Evolutionary conservation across 2,888 invertebrate genomes (phyloP).

Genomic region (Epinotia nisella): DNA sequence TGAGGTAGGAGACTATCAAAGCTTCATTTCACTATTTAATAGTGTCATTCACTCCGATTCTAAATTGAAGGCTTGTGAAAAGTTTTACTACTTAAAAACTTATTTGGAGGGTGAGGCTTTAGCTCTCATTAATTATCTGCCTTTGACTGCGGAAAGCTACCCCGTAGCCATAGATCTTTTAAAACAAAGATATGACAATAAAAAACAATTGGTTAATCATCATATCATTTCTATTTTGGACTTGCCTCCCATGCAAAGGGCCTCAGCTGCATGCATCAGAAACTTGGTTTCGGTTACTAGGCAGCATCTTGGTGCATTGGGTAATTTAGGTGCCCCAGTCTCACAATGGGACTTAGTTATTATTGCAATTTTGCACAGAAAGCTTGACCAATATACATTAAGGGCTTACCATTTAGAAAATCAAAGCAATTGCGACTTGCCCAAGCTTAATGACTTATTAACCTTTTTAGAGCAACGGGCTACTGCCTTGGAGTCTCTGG

Average conservation of each 20-base stretch:
- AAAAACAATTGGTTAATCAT: constrained; percentile 4
- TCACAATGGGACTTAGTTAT: constrained; percentile 15
- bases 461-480: constrained; percentile 27
- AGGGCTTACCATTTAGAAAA: constrained; percentile 28
- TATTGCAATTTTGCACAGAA: constrained; percentile 18
- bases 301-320: constrained; percentile 19
- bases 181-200: constrained; percentile 9
- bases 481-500: constrained; percentile 4
- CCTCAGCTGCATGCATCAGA: neutral
- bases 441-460: constrained; percentile 9
- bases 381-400: constrained; percentile 27
- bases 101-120: constrained; percentile 1
- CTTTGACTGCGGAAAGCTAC: constrained; percentile 11
- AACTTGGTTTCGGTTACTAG: neutral
- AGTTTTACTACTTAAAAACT: constrained; percentile 22
- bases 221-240: constrained; percentile 2
- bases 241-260: neutral
- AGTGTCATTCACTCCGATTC: constrained; percentile 6
- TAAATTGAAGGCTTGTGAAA: constrained; percentile 11
- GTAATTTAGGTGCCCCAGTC: constrained; percentile 7
- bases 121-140: too few species aligned
- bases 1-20: too few species aligned
- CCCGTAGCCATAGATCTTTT: constrained; percentile 12
- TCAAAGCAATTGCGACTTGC: constrained; percentile 3
- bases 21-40: constrained; percentile 5